phyloP scores from a whole-genome alignment of 2,797 vertebrate species.

The Petrocephalus sullivani region DNA sequence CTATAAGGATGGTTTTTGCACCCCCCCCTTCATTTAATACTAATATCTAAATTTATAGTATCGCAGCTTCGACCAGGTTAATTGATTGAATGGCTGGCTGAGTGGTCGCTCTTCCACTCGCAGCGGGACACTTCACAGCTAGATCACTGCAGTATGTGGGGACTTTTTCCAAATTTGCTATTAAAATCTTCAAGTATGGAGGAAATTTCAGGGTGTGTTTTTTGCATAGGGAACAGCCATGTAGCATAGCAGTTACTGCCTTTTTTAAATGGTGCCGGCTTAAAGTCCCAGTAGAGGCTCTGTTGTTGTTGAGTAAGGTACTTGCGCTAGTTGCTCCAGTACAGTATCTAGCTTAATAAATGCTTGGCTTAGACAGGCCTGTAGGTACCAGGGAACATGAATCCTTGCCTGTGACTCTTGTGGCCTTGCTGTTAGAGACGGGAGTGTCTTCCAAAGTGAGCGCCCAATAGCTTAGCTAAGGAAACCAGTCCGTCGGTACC shows the following conservation, averaged over 20 bases:
- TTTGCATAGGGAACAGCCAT: background rate
- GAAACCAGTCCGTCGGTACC: too few species aligned
- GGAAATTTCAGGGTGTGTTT: slow-evolving; percentile 1
- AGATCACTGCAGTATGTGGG: background rate
- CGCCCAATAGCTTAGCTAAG: too few species aligned
- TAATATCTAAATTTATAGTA: background rate
- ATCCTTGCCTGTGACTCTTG: too few species aligned
- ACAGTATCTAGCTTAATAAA: background rate
- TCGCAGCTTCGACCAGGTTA: background rate
- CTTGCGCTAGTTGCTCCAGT: background rate
- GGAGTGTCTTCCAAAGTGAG: too few species aligned
- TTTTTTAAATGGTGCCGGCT: background rate
- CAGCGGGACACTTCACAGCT: background rate
- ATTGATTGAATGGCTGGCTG: background rate
- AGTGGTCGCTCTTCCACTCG: background rate
- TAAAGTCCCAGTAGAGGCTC: background rate
- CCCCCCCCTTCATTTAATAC: background rate
- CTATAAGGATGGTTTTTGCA: background rate
- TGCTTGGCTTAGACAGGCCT: too few species aligned
- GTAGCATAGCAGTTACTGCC: too few species aligned
- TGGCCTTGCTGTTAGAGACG: too few species aligned
- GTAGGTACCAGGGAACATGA: too few species aligned
- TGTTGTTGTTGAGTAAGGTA: background rate
- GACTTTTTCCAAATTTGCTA: slow-evolving; percentile 7
- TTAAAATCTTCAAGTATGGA: background rate